These are phyloP conservation scores for Gymnobelideus leadbeateri DNA, from an alignment of 2,113 vertebrate species.

Conservation along the genomic window DNA sequence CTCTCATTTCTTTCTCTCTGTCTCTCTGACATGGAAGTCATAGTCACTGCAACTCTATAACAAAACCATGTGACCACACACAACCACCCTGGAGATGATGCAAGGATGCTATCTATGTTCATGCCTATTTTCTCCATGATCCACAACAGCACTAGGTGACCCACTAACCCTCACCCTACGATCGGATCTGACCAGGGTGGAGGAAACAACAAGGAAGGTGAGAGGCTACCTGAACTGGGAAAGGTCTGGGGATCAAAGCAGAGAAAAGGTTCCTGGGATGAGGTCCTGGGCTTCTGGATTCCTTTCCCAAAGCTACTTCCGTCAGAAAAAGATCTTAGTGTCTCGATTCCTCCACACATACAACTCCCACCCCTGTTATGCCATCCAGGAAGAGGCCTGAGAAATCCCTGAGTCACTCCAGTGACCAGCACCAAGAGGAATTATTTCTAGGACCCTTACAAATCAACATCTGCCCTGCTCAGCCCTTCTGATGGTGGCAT, in stretches of 20 bases:
- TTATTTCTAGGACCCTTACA: neutral
- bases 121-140: neutral
- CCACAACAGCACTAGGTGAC: neutral
- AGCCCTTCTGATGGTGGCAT: neutral
- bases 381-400: neutral
- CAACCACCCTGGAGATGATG: neutral
- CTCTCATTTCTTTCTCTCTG: neutral
- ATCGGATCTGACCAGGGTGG: neutral
- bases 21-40: too few relatives aligned
- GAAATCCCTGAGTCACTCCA: neutral
- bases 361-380: conserved; percentile 1
- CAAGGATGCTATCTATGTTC: neutral
- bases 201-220: neutral
- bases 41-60: neutral
- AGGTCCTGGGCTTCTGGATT: neutral
- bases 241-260: neutral
- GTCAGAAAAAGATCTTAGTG: neutral
- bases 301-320: neutral
- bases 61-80: neutral
- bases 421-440: neutral
- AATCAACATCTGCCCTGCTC: neutral
- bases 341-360: neutral
- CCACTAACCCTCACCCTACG: neutral
- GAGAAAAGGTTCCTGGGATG: neutral
- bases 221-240: neutral